phyloP scores from a whole-genome alignment of 2,113 vertebrate genomes.

The Silurus glanis region DNA sequence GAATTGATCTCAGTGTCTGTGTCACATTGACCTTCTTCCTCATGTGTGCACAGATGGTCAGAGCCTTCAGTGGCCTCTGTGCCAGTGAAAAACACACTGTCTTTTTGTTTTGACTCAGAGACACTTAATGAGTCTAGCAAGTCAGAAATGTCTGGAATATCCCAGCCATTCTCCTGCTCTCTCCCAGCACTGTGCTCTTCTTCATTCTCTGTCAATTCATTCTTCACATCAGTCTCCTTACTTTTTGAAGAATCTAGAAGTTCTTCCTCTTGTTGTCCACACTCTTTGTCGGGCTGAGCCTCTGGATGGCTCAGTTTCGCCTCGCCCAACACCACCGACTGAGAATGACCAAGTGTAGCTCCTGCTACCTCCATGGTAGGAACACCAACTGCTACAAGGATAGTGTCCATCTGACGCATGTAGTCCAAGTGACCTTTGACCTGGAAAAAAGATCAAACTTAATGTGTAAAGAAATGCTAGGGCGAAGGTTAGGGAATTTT shows the following conservation, averaged over 20 bases:
- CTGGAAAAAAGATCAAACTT: slow-evolving; percentile 62
- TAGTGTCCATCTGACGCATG: slow-evolving; percentile 92
- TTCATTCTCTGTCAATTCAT: slow-evolving; percentile 9
- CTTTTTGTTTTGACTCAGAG: slow-evolving; percentile 16
- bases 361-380: slow-evolving; percentile 80
- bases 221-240: background rate
- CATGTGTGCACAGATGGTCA: background rate
- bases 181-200: slow-evolving; percentile 1
- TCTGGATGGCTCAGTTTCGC: slow-evolving; percentile 9
- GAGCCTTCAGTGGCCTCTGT: background rate
- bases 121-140: slow-evolving; percentile 67
- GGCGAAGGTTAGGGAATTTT: background rate
- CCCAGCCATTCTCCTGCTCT: slow-evolving; percentile 65
- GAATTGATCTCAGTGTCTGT: slow-evolving; percentile 57
- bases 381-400: slow-evolving; percentile 87
- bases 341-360: slow-evolving; percentile 49
- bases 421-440: slow-evolving; percentile 96
- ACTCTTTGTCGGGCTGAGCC: slow-evolving; percentile 2
- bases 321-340: slow-evolving; percentile 21
- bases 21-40: slow-evolving; percentile 35
- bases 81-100: background rate
- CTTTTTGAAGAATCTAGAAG: background rate
- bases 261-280: slow-evolving; percentile 2
- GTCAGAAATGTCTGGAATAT: slow-evolving; percentile 76
- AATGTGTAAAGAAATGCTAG: background rate